These are phyloP conservation scores for Pogonocichla stellata DNA, from an alignment of 2,113 vertebrate genomes.

Conservation along the genomic window DNA sequence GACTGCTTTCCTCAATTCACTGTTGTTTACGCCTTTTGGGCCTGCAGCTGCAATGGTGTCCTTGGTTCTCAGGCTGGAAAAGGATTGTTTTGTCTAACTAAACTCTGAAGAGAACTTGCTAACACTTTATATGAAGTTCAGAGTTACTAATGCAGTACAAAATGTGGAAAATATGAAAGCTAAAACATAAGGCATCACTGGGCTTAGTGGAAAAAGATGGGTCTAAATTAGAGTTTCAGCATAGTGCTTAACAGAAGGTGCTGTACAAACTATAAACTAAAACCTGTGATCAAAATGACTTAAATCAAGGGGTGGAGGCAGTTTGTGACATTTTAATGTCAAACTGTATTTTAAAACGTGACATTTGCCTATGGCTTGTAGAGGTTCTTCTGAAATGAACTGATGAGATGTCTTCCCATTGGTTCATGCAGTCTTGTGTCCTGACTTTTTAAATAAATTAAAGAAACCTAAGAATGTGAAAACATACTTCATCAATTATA, in stretches of 20 bases:
- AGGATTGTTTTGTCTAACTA: too few species aligned
- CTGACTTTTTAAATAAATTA: neutral
- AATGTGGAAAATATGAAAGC: too few species aligned
- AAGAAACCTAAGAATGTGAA: neutral
- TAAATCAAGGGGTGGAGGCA: neutral
- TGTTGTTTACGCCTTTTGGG: too few species aligned
- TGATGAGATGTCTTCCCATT: neutral
- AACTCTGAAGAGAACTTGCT: too few species aligned
- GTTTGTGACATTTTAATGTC: slow-evolving; percentile 12
- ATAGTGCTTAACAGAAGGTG: neutral
- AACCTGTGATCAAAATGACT: neutral
- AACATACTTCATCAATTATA: neutral
- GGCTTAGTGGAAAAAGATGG: neutral
- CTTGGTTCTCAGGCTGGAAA: too few species aligned
- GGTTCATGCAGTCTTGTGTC: neutral
- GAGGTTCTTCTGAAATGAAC: neutral
- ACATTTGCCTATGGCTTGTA: neutral
- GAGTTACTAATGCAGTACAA: too few species aligned
- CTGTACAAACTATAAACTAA: neutral
- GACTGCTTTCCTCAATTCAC: too few species aligned
- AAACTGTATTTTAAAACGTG: neutral
- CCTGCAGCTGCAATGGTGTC: too few species aligned
- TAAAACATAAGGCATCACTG: neutral
- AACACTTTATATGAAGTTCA: too few species aligned
- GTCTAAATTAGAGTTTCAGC: neutral